Evolutionary conservation across 1,140 invertebrate species (phyloP).

Genomic region (Euglossa dilemma): DNA sequence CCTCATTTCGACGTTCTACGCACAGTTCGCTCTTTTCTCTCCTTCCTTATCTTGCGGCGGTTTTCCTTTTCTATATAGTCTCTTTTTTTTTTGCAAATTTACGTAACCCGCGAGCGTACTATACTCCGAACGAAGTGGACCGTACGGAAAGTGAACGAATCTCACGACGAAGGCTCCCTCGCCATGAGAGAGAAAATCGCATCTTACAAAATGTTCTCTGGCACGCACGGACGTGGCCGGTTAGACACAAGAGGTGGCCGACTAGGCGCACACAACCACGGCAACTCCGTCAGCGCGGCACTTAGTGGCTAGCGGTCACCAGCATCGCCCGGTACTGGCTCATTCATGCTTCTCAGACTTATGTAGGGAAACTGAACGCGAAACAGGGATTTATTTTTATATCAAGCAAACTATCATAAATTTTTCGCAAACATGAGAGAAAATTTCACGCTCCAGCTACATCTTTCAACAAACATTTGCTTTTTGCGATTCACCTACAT

Average conservation of each 20-base stretch:
- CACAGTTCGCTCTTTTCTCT: constrained; percentile 51
- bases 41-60: constrained; percentile 31
- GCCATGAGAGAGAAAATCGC: constrained; percentile 68
- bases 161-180: constrained; percentile 61
- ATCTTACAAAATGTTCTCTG: constrained; percentile 75
- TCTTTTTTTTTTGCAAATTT: constrained; percentile 62
- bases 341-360: constrained; percentile 43
- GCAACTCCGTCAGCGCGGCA: constrained; percentile 34
- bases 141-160: constrained; percentile 37
- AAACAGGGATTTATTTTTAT: constrained; percentile 50
- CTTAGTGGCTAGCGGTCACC: constrained; percentile 38
- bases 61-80: constrained; percentile 39
- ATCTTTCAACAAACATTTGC: neutral
- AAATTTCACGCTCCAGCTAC: neutral
- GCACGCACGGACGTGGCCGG: constrained; percentile 50
- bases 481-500: constrained; percentile 42
- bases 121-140: constrained; percentile 40
- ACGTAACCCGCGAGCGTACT: constrained; percentile 70
- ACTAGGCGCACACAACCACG: constrained; percentile 35
- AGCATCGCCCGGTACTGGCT: constrained; percentile 16
- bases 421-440: neutral
- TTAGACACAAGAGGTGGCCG: constrained; percentile 31
- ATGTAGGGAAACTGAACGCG: neutral
- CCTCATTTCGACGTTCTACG: constrained; percentile 70
- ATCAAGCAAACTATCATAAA: constrained; percentile 28